Conservation (phyloP, 2,888 invertebrate genomes). For the Euspilapteryx auroguttella region DNA sequence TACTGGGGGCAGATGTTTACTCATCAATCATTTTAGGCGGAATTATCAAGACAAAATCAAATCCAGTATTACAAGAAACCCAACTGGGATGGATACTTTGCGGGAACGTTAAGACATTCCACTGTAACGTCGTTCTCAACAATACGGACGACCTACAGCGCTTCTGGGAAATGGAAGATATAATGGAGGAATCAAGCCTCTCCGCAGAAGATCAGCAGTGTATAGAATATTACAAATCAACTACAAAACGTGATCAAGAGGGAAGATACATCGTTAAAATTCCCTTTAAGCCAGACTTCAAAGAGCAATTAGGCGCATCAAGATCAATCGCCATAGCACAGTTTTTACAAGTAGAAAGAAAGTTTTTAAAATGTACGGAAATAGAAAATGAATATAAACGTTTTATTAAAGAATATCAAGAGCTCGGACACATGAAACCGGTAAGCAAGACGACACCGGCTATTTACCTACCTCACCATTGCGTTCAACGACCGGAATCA, state of each 20-base stretch:
- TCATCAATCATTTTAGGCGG: constrained; percentile 5
- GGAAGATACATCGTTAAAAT: constrained; percentile 8
- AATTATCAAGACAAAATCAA: constrained; percentile 5
- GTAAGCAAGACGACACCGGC: not conserved
- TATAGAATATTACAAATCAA: not conserved
- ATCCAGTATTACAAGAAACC: constrained; percentile 9
- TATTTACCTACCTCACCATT: not conserved
- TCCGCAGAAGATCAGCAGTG: constrained; percentile 6
- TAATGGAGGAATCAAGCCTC: not conserved
- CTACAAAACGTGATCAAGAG: constrained; percentile 1
- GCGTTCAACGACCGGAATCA: not conserved
- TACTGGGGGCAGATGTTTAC: constrained; percentile 9
- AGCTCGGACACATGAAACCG: constrained; percentile 7
- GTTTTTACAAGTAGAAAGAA: constrained; percentile 8
- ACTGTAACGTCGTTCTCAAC: constrained; percentile 6
- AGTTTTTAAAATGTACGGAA: constrained; percentile 5
- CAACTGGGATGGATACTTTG: constrained; percentile 10
- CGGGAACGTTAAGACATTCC: constrained; percentile 5
- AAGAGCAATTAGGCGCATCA: constrained; percentile 8
- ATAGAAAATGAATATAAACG: constrained; percentile 7
- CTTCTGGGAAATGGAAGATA: constrained; percentile 6
- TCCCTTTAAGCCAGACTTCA: constrained; percentile 7
- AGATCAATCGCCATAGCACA: constrained; percentile 10
- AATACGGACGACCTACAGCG: constrained; percentile 5
- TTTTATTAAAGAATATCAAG: constrained; percentile 8